Percentiles rank a stretch among this genome's conserved stretches.
Conservation (phyloP, 2,888 invertebrate species). For the Acholoe squamosa region DNA sequence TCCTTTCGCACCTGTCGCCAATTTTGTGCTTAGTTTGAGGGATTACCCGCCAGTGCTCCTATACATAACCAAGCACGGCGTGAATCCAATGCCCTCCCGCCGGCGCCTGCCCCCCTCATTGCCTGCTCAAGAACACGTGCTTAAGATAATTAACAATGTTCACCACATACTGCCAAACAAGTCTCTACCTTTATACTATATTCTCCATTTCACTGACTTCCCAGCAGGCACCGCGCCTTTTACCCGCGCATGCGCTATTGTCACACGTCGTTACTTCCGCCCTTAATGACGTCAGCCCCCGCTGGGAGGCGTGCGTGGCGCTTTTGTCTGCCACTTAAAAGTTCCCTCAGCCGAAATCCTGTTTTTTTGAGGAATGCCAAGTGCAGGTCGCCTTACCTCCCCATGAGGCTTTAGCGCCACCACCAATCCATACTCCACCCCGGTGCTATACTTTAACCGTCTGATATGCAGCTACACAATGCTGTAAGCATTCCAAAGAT, state of each 20-base stretch:
- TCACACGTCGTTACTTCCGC: constrained; percentile 34
- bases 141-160: constrained; percentile 34
- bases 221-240: constrained; percentile 2
- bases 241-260: not conserved
- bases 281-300: constrained; percentile 34
- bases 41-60: not conserved
- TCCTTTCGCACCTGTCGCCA: constrained; percentile 40
- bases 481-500: not conserved
- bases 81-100: constrained; percentile 15
- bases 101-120: not conserved
- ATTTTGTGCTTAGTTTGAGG: constrained; percentile 52
- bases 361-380: constrained; percentile 44
- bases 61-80: not conserved
- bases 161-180: constrained; percentile 4
- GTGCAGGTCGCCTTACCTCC: not conserved
- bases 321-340: constrained; percentile 18
- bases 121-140: not conserved
- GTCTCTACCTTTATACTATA: not conserved
- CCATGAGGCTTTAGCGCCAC: not conserved
- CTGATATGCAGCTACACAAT: not conserved
- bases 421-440: not conserved
- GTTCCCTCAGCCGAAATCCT: not conserved
- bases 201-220: constrained; percentile 38
- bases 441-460: not conserved
- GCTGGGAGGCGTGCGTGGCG: constrained; percentile 23